Percentiles rank a stretch among this genome's conserved stretches.
Conservation (phyloP, 1,140 invertebrate genomes). For the Drosophila azteca region DNA sequence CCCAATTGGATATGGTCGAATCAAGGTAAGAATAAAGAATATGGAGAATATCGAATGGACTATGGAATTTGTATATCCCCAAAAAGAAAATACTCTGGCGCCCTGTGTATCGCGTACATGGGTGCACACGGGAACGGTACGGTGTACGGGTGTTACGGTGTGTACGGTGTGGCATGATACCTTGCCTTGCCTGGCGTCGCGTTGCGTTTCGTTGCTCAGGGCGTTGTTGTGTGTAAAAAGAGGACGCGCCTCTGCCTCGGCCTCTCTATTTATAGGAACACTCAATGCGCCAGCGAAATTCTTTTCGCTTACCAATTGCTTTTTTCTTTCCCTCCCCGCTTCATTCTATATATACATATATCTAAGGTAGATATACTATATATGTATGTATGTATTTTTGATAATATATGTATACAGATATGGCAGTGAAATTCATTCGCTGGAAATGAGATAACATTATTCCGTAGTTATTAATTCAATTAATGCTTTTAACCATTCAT, state of each 20-base stretch:
- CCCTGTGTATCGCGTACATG: neutral
- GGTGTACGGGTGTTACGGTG: constrained; percentile 1
- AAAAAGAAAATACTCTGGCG: neutral
- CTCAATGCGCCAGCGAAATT: constrained; percentile 56
- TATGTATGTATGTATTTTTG: constrained; percentile 26
- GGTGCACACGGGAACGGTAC: neutral
- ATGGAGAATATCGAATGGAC: constrained; percentile 13
- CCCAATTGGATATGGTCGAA: constrained; percentile 93
- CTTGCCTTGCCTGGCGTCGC: too few relatives aligned
- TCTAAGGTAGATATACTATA: constrained; percentile 10
- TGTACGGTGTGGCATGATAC: constrained; percentile 17
- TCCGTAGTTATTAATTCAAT: constrained; percentile 53
- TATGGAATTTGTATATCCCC: constrained; percentile 53
- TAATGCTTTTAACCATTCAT: constrained; percentile 20
- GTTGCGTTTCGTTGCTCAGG: constrained; percentile 22
- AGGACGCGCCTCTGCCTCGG: constrained; percentile 39
- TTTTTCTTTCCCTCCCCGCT: constrained; percentile 54
- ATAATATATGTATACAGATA: constrained; percentile 16
- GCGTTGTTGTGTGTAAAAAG: constrained; percentile 72
- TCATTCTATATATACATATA: constrained; percentile 42
- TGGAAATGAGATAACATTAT: constrained; percentile 37
- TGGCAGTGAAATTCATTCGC: constrained; percentile 12
- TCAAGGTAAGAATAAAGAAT: constrained; percentile 84
- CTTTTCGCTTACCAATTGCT: constrained; percentile 60
- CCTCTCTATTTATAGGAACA: constrained; percentile 69